These are phyloP conservation scores for Drosophila infuscata DNA, from an alignment of 2,888 invertebrate genomes.

Conservation along the genomic window DNA sequence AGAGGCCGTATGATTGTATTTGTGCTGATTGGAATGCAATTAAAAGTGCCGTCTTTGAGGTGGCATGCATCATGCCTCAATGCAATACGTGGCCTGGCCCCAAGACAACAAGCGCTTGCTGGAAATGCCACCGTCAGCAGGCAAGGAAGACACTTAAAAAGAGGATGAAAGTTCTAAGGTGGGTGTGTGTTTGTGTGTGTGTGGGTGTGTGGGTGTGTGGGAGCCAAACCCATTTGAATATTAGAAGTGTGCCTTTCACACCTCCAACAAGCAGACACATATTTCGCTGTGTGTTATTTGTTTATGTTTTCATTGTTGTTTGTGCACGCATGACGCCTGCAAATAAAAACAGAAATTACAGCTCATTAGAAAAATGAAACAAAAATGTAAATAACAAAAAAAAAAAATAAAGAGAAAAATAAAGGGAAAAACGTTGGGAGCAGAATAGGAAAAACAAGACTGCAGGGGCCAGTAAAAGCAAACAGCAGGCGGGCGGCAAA, in stretches of 20 bases:
- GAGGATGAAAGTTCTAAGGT: not conserved
- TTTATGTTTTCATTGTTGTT: conserved; percentile 39
- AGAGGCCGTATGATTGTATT: not conserved
- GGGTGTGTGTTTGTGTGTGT: too few species aligned
- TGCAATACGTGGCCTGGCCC: conserved; percentile 36
- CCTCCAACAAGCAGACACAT: conserved; percentile 54
- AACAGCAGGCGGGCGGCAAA: conserved; percentile 72
- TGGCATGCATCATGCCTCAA: conserved; percentile 28
- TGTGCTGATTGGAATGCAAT: conserved; percentile 69
- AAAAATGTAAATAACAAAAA: conserved; percentile 78
- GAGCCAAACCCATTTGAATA: conserved; percentile 64
- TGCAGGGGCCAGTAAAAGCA: conserved; percentile 60
- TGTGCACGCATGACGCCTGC: conserved; percentile 78
- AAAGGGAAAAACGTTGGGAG: conserved; percentile 27
- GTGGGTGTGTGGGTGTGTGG: not conserved
- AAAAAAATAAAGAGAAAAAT: conserved; percentile 41
- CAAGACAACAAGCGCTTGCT: conserved; percentile 19
- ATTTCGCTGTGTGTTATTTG: conserved; percentile 19
- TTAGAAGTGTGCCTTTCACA: conserved; percentile 76
- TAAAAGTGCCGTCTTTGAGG: conserved; percentile 48
- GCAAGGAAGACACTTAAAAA: not conserved
- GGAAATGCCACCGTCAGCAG: conserved; percentile 8
- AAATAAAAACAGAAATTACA: conserved; percentile 83
- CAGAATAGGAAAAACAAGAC: conserved; percentile 26
- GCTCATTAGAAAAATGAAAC: conserved; percentile 82